Conservation (phyloP, 2,113 vertebrate species). For the Leiothrix lutea region DNA sequence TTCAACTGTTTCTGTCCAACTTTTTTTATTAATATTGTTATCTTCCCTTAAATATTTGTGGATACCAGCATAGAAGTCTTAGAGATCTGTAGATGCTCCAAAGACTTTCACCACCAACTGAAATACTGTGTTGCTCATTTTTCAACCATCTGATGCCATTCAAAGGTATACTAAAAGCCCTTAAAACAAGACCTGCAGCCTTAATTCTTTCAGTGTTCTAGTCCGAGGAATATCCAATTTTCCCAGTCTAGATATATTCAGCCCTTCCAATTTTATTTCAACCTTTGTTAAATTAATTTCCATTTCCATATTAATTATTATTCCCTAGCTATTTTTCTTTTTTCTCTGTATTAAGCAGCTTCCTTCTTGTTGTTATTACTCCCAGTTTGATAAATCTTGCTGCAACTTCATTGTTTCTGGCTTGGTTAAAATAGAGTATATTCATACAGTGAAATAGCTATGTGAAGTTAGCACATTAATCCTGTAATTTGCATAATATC, state of each 20-base stretch:
- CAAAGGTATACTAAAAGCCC: background rate
- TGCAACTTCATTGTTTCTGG: background rate
- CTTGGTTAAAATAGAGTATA: background rate
- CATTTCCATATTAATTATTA: background rate
- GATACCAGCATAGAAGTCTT: background rate
- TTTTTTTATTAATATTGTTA: background rate
- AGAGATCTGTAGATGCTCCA: background rate
- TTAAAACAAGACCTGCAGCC: background rate
- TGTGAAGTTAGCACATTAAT: background rate
- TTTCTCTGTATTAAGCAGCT: background rate
- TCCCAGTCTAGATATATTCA: background rate
- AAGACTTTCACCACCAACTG: background rate
- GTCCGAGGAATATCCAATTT: background rate
- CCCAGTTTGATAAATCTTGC: background rate
- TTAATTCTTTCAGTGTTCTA: background rate
- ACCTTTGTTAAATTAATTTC: background rate
- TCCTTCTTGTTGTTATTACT: background rate
- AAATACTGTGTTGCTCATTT: background rate
- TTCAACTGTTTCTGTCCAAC: background rate
- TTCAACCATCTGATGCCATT: background rate
- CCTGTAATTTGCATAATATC: background rate
- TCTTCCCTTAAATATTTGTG: background rate
- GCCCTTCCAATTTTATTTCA: background rate
- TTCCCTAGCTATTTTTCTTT: background rate
- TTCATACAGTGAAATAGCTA: background rate